Evolutionary conservation across 2,888 invertebrate genomes (phyloP), one percentile per base, ranked within the genome.

Genomic region (Pristionchus exspectatus): DNA sequence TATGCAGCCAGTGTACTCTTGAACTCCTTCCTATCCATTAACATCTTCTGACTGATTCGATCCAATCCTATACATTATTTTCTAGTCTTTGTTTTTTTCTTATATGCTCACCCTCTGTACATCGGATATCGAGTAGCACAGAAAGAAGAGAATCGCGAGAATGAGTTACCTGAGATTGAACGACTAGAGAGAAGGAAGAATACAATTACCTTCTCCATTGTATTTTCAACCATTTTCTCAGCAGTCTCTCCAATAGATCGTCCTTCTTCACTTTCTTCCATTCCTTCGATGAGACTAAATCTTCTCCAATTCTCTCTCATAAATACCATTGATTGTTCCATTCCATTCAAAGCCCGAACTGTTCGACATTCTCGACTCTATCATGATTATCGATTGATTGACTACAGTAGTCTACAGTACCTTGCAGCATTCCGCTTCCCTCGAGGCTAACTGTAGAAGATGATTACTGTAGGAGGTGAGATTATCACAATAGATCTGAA

Each of bases 401-500:
- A 9, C 5, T 56, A 30, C 56, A 44, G 54, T 81, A 81, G 2
- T 50, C 50, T 81, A 81, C 54, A 81, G n/a, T 56, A 84, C 84
- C 84, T 84, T 84, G 56, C 77, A 69, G 30, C 77, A 18, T 7
- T 86, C 86, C 7, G 63, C 63, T 63, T 86, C 86, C 30, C 84
- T 84, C 18, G 84, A 84, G 7, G 84, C 54, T 18, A 84, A 84
- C 44, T 84, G 54, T 0, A 84, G 38, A 12, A 88, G 88, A 88
- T 88, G 88, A 59, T 77, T 81, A 63, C 69, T 66, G 63, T 88
- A 88, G 4, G 77, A 77, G 9, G 81, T 88, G 30, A 88, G 88
- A 33, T 88, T 88, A 38, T 88, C 88, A 44, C 88, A 88, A 27
- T 88, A 88, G n/a, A 81, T 88, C 88, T 88, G 81, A 59, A 81